Conservation (phyloP, 2,113 vertebrate genomes). For the Apteryx owenii region DNA sequence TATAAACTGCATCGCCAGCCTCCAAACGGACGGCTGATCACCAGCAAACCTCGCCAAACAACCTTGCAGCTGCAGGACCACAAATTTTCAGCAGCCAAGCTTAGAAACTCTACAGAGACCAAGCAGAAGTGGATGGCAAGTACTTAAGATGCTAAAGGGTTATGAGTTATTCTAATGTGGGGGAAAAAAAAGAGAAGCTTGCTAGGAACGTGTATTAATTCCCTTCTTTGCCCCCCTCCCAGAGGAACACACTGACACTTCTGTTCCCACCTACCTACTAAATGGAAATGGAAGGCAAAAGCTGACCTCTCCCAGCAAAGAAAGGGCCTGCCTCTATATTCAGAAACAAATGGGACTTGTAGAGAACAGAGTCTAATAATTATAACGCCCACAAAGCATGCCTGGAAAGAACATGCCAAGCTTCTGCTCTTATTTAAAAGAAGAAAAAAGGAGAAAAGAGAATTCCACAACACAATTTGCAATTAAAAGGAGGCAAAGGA, state of each 20-base stretch:
- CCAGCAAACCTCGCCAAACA: not conserved
- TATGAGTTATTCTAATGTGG: not conserved
- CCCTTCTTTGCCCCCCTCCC: conserved; percentile 13
- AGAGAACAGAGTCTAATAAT: conserved; percentile 65
- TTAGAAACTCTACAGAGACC: not conserved
- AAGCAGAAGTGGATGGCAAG: not conserved
- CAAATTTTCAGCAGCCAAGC: not conserved
- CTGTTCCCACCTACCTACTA: conserved; percentile 70
- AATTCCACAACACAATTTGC: conserved; percentile 72
- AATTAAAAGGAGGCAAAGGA: conserved; percentile 72
- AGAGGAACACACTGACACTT: conserved; percentile 58
- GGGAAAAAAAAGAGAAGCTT: not conserved
- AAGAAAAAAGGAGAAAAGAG: not conserved
- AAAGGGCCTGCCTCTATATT: conserved; percentile 59
- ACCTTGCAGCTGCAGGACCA: not conserved
- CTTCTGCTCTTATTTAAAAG: not conserved
- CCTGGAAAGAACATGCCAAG: conserved; percentile 59
- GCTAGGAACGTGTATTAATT: not conserved
- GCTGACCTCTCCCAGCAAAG: conserved; percentile 47
- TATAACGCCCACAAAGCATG: conserved; percentile 69
- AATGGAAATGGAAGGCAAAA: conserved; percentile 55
- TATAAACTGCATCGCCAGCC: not conserved
- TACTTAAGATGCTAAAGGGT: not conserved
- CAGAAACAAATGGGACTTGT: conserved; percentile 67
- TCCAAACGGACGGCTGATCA: not conserved